Evolutionary conservation across 2,797 vertebrate species (phyloP).

Genomic region (Syncerus caffer): DNA sequence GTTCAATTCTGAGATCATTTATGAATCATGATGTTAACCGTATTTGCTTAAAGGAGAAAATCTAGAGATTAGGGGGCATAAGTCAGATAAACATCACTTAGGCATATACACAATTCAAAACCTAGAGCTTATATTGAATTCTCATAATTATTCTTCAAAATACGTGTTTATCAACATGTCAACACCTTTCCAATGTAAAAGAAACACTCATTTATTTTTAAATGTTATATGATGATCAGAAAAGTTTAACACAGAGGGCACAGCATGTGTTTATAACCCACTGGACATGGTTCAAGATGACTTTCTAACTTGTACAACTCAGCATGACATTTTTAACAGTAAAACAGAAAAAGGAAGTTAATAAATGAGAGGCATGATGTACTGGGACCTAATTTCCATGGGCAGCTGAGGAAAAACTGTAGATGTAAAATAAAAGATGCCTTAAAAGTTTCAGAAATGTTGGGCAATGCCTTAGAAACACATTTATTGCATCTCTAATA

Average conservation of each 20-base stretch:
- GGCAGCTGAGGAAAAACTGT: not conserved
- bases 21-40: not conserved
- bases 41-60: constrained; percentile 7
- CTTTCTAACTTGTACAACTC: not conserved
- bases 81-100: not conserved
- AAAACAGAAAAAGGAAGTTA: constrained; percentile 3
- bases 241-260: not conserved
- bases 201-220: not conserved
- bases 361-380: not conserved
- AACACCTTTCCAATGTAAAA: not conserved
- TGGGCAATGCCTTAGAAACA: not conserved
- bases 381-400: not conserved
- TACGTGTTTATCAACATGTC: not conserved
- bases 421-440: not conserved
- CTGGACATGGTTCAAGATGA: not conserved
- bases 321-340: constrained; percentile 8
- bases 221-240: not conserved
- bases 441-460: constrained; percentile 24
- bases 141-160: not conserved
- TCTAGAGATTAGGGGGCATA: not conserved
- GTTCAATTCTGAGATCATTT: not conserved
- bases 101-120: not conserved
- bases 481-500: not conserved
- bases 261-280: not conserved
- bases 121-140: not conserved